phyloP scores from a whole-genome alignment of 2,113 vertebrate species.

The Pomatorhinus ruficollis region DNA sequence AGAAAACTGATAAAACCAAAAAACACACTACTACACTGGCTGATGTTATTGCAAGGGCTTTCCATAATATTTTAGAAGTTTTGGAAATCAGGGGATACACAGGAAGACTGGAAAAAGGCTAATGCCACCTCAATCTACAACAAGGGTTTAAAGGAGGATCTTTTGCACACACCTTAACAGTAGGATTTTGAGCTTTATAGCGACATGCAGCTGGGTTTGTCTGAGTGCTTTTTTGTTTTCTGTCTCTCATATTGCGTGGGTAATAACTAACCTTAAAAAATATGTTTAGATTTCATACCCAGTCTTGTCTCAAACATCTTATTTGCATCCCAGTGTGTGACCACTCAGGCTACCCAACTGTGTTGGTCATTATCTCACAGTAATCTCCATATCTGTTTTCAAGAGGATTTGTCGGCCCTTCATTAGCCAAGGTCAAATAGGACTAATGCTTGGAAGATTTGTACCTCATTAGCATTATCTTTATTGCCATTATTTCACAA shows the following conservation, averaged over 20 bases:
- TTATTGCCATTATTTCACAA: conserved; percentile 53
- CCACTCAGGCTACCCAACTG: not conserved
- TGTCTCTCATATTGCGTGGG: not conserved
- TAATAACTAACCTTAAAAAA: not conserved
- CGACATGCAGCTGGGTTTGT: not conserved
- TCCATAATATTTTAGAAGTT: not conserved
- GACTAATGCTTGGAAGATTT: conserved; percentile 47
- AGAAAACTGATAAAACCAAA: no score
- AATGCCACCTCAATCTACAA: not conserved
- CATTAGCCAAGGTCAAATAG: conserved; percentile 59
- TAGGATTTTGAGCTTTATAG: not conserved
- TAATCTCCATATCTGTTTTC: not conserved
- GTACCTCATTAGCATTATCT: conserved; percentile 54
- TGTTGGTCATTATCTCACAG: not conserved
- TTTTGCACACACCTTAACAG: not conserved
- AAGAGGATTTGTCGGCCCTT: not conserved
- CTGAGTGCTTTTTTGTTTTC: not conserved
- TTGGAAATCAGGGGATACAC: not conserved
- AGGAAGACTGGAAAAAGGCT: not conserved
- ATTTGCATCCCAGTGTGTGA: not conserved
- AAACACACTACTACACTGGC: no score
- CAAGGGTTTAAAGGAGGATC: not conserved
- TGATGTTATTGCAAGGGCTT: not conserved
- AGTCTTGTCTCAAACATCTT: not conserved
- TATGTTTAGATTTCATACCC: not conserved